These are phyloP conservation scores for Malurus elegans DNA, from an alignment of 2,113 vertebrate species.

Conservation along the genomic window DNA sequence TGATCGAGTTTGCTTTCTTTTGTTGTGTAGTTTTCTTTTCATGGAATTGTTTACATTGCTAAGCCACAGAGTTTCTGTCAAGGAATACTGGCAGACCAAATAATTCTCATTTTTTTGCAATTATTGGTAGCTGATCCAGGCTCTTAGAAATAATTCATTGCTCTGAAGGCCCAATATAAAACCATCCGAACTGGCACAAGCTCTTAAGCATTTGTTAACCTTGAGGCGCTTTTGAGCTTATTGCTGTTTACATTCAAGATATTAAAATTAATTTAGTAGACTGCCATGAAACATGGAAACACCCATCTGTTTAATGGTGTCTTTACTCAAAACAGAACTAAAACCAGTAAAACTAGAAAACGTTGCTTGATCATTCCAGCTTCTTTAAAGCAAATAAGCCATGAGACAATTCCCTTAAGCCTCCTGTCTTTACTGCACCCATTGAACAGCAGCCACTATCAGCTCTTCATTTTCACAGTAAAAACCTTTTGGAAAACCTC, in stretches of 20 bases:
- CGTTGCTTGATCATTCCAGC: background rate
- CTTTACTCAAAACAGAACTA: background rate
- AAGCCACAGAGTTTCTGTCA: background rate
- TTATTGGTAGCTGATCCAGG: background rate
- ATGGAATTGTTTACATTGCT: background rate
- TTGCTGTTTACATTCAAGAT: slow-evolving; percentile 6
- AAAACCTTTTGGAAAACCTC: background rate
- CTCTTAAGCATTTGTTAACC: slow-evolving; percentile 28
- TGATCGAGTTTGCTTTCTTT: background rate
- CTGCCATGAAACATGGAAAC: background rate
- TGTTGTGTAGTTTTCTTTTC: background rate
- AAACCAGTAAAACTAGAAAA: background rate
- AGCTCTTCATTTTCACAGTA: background rate
- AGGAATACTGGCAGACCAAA: background rate
- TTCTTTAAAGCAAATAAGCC: background rate
- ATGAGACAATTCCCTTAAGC: background rate
- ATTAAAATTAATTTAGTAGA: slow-evolving; percentile 8
- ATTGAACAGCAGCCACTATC: background rate
- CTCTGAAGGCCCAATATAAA: background rate
- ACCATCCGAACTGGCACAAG: background rate
- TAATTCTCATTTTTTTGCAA: background rate
- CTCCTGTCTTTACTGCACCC: background rate
- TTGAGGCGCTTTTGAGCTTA: slow-evolving; percentile 2
- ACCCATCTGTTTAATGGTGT: background rate
- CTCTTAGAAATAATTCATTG: background rate